Percentiles rank a stretch among this genome's conserved stretches.
Conservation (phyloP, 2,797 vertebrate genomes). For the Hydrocynus forskahlii region DNA sequence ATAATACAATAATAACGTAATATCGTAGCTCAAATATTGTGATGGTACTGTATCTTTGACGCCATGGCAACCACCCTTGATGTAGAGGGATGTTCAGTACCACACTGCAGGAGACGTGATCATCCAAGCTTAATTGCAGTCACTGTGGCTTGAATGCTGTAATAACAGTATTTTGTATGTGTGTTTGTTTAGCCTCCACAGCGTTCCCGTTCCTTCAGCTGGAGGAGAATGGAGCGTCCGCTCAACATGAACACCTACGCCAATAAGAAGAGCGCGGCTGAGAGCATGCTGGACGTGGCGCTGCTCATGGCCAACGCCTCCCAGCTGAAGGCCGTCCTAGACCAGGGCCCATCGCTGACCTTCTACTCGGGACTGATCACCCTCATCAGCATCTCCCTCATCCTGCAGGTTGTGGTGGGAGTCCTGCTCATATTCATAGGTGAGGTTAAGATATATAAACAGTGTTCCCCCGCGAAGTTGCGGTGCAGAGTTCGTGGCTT, state of each 20-base stretch:
- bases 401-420: slow-evolving; percentile 88
- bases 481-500: no score
- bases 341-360: slow-evolving; percentile 82
- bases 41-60: no score
- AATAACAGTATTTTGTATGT: slow-evolving; percentile 41
- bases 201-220: accelerated
- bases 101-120: no score
- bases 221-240: slow-evolving; percentile 51
- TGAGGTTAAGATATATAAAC: slow-evolving; percentile 56
- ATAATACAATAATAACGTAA: no score
- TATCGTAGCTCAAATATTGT: no score
- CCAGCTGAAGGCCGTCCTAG: slow-evolving; percentile 92
- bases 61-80: no score
- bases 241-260: slow-evolving; percentile 96
- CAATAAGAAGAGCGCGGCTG: slow-evolving; percentile 95
- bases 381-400: slow-evolving; percentile 90
- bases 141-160: slow-evolving; percentile 8
- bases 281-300: slow-evolving; percentile 97
- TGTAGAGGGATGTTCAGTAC: no score
- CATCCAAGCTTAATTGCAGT: slow-evolving; percentile 19
- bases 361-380: slow-evolving; percentile 86
- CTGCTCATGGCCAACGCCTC: slow-evolving; percentile 97
- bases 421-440: slow-evolving; percentile 95
- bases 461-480: no score
- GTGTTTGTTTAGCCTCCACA: slow-evolving; percentile 58